A percentile compares a stretch with the other conserved stretches of the same genome.
Conservation (phyloP, 2,797 vertebrate genomes). For the Chrysocyon brachyurus region DNA sequence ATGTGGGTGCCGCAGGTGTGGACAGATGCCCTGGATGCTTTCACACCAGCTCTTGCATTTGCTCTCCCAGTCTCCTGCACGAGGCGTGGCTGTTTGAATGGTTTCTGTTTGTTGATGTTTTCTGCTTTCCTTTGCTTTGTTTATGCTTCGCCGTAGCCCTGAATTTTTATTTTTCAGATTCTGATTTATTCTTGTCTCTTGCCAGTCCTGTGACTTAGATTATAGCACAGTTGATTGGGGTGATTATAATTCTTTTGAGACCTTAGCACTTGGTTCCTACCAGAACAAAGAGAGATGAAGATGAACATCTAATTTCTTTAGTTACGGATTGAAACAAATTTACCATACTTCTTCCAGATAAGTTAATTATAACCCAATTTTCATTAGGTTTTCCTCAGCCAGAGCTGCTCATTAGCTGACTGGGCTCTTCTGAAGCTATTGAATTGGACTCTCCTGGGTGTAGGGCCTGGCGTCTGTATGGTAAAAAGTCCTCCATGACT, state of each 20-base stretch:
- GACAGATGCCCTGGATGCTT: fast-evolving
- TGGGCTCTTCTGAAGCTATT: background rate
- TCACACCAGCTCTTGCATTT: fast-evolving
- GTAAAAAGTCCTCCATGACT: background rate
- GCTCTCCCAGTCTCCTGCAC: fast-evolving
- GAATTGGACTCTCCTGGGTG: fast-evolving
- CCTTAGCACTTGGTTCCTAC: background rate
- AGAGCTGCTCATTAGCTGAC: background rate
- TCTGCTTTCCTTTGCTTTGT: background rate
- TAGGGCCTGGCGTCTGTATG: background rate
- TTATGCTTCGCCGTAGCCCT: background rate
- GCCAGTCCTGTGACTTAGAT: background rate
- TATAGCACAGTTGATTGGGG: too few species aligned
- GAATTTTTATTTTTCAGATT: background rate
- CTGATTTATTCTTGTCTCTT: background rate
- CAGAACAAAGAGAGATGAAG: background rate
- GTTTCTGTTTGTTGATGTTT: background rate
- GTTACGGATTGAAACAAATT: background rate
- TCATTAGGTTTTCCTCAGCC: background rate
- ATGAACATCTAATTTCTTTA: background rate
- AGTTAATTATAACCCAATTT: background rate
- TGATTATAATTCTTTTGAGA: background rate
- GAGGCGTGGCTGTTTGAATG: background rate
- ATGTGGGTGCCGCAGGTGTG: fast-evolving
- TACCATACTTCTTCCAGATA: background rate